phyloP scores from a whole-genome alignment of 30 jellyfish, hydroid and myxozoan genomes.

The Chrysaora quinquecirrha region DNA sequence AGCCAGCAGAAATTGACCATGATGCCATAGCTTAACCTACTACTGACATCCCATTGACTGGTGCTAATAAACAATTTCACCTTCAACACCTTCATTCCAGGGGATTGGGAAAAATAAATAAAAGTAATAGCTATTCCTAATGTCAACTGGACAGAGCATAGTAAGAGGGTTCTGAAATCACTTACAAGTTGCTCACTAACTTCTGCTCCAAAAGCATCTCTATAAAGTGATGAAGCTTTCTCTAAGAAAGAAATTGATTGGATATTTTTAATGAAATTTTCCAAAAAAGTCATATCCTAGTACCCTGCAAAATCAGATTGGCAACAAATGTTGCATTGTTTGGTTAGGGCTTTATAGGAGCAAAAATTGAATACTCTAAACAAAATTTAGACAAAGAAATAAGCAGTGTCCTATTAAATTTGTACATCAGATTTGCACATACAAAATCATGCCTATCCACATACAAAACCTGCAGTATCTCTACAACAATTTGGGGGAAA shows the following conservation, averaged over 20 bases:
- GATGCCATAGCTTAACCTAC: no score
- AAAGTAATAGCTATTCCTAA: no score
- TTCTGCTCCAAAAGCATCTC: conserved; percentile 93
- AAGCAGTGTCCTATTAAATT: not conserved
- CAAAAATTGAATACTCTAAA: not conserved
- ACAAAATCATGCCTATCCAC: no score
- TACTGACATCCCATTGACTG: no score
- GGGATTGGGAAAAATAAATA: no score
- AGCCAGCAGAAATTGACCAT: no score
- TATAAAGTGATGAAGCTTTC: conserved; percentile 78
- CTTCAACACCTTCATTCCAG: no score
- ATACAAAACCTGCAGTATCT: no score
- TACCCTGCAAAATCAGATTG: not conserved
- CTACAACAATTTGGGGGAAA: no score
- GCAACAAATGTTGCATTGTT: not conserved
- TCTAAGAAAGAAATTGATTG: conserved; percentile 28
- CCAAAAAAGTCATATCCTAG: not conserved
- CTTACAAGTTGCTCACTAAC: conserved; percentile 92
- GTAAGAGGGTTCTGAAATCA: no score
- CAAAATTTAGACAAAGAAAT: not conserved
- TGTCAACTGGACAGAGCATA: no score
- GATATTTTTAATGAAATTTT: not conserved
- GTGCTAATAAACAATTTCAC: no score
- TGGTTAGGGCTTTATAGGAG: not conserved
- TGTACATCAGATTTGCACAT: not conserved